A percentile compares a stretch with the other conserved stretches of the same genome.
phyloP scores from a whole-genome alignment of 2,113 vertebrate genomes.

The Callithrix jacchus region DNA sequence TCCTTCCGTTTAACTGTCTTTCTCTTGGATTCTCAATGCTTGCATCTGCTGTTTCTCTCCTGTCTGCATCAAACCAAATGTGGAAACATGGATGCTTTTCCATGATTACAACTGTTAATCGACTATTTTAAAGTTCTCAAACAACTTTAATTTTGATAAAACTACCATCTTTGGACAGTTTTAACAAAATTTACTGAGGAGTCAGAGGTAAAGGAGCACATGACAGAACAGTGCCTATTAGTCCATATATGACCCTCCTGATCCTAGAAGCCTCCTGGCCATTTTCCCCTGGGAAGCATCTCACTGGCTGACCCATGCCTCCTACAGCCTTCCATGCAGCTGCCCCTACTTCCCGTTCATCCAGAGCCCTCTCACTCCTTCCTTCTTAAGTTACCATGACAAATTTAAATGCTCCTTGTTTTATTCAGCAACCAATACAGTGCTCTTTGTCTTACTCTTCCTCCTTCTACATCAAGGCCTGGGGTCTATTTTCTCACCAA shows the following conservation, averaged over 20 bases:
- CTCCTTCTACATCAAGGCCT: background rate
- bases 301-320: background rate
- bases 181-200: background rate
- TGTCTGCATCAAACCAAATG: background rate
- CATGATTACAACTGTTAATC: background rate
- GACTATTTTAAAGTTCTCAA: too few relatives aligned
- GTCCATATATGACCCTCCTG: fast-evolving
- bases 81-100: background rate
- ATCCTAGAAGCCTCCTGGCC: background rate
- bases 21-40: background rate
- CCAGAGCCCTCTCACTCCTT: background rate
- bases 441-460: background rate
- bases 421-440: background rate
- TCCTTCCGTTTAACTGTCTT: background rate
- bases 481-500: background rate
- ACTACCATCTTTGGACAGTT: background rate
- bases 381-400: background rate
- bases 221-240: background rate
- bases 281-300: background rate
- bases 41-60: background rate
- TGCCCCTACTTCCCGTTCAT: background rate
- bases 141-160: too few relatives aligned
- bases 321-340: background rate
- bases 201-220: background rate
- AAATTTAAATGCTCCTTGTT: background rate